Evolutionary conservation across 1,140 invertebrate genomes (phyloP).

Genomic region (Parapsyche elsis): DNA sequence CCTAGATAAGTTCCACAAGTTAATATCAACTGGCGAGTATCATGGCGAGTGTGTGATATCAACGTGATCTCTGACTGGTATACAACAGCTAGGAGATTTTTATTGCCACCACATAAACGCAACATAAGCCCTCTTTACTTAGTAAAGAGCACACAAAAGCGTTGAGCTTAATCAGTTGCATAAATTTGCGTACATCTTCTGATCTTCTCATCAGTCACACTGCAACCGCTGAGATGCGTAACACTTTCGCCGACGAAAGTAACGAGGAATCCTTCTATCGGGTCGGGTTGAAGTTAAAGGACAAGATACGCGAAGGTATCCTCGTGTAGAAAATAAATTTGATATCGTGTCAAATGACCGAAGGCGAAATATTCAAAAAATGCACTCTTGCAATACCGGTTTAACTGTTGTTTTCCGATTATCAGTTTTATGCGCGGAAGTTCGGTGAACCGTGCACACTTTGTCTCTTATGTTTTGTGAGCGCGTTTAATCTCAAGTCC

Average conservation of each 20-base stretch:
- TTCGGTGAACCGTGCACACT: no score
- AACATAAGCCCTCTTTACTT: neutral
- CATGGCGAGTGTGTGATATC: no score
- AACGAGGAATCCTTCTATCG: neutral
- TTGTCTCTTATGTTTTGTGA: no score
- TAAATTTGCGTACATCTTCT: neutral
- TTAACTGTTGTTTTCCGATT: no score
- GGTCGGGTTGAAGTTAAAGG: neutral
- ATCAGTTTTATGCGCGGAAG: no score
- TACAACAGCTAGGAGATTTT: no score
- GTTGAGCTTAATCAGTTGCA: neutral
- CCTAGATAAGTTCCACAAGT: no score
- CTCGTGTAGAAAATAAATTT: neutral
- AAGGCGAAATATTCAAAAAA: neutral
- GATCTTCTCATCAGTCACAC: neutral
- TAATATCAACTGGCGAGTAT: no score
- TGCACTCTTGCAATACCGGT: neutral
- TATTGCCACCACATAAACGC: no score
- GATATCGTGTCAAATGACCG: no score
- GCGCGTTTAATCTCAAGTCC: no score
- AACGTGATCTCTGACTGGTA: no score
- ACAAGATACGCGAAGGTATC: slow-evolving; percentile 16
- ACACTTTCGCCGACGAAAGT: neutral
- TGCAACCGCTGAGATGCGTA: neutral
- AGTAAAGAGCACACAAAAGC: neutral